Evolutionary conservation across 2,113 vertebrate species (phyloP), one percentile per base, ranked within the genome.

Genomic region (Micronycteris hirsuta): DNA sequence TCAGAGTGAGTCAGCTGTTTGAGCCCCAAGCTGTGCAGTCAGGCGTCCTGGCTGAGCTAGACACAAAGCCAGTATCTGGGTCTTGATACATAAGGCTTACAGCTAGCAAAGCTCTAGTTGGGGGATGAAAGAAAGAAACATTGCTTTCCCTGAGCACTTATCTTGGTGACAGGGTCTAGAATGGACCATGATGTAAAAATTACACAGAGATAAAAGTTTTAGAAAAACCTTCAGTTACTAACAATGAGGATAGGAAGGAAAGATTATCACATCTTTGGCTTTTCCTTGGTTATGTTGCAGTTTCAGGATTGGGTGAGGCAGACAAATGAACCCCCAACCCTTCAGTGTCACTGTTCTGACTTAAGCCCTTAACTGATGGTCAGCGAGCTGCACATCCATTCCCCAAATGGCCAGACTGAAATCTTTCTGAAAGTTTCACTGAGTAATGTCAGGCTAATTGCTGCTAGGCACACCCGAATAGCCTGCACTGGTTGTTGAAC

Each of bases 1-100:
- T 93, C 45, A 13, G 58, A 74, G n/a, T 96, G 94, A 97, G 88
- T 97, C 93, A 96, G 94, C 77, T 86, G 67, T 94, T 86, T 91
- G 95, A 96, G 78, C 52, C 61, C 68, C 90, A 77, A 85, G 68
- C 86, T 80, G 56, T 96, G 54, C 33, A 95, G 94, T 63, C 67
- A 91, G 86, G 82, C 78, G 16, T 85, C 73, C 73, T 74, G 65
- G 63, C 45, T 84, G 84, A 95, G 56, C 86, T 90, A 38, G 20
- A 71, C 38, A 63, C 74, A 58, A 76, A 83, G 78, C 80, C 86
- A 67, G 5, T 77, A 47, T 20, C 83, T 49, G 67, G 47, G 14
- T 94, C 85, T 95, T 67, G 81, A 19, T 87, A 45, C 38, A 3
- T 73, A 56, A 95, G 33, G 52, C 61, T 77, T 77, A 77, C 6